Base-by-base conservation (phyloP, 2,888 invertebrate species). In the Nephrotoma guestfalica region DNA sequence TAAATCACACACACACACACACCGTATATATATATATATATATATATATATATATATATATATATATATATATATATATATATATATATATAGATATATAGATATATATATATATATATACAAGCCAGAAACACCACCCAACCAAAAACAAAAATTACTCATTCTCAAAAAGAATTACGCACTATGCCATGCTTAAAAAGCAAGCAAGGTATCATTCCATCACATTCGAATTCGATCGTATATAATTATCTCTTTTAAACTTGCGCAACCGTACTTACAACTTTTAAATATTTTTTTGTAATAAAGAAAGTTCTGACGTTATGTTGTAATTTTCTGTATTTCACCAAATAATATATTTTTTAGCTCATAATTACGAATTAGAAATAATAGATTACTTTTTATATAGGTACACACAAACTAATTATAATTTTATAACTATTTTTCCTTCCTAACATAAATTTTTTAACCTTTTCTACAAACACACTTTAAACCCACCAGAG, bases 191-290 rank as follows among this genome's bases (percentile, higher is more conserved):
- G 84, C 84, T 41, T 84, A 84, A 30, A 30, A 30, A 30, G 30
- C 13, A 41, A 83, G 42, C 41, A 84, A 41, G 41, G 6, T 84
- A 42, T 41, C 42, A 84, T 84, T 84, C 84, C 84, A 84, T 71
- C 71, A 30, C 30, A 71, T 71, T 71, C 30, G 71, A 71, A 71
- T 71, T 71, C 30, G 71, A 71, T 30, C 30, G 71, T 30, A 71
- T 71, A 84, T 41, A 41, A 7, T 15, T 41, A 15, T 84, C 84
- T 84, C 84, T 84, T 84, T 84, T 42, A 15, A 84, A 42, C 41
- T 42, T 84, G 84, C 84, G 84, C 84, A 84, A 84, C 9, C 84
- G 84, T 84, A 84, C 84, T 84, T 84, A 84, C 84, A 84, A 42
- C 41, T 84, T 11, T 71, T 30, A 9, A 71, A 30, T 71, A 30